A percentile compares a stretch with the other conserved stretches of the same genome.
These are phyloP conservation scores for Gopherus flavomarginatus DNA, from an alignment of 2,113 vertebrate genomes.

Conservation along the genomic window DNA sequence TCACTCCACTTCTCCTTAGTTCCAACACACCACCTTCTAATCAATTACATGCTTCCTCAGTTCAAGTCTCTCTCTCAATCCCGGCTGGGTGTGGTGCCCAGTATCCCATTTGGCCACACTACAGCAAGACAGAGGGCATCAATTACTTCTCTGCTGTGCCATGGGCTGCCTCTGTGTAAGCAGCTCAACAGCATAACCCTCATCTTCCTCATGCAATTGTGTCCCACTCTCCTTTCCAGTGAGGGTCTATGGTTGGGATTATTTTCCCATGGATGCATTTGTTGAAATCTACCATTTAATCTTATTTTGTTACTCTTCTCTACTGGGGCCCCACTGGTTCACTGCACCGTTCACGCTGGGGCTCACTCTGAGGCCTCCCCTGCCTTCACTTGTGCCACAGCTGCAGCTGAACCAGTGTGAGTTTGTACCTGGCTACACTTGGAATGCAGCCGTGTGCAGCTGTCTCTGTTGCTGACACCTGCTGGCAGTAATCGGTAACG, in stretches of 20 bases:
- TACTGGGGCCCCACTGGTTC: not conserved
- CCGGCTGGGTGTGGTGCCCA: not conserved
- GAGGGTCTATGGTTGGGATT: not conserved
- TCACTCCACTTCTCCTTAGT: rapidly evolving
- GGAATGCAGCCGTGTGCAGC: rapidly evolving
- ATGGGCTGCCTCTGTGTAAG: not conserved
- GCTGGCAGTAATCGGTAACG: not conserved
- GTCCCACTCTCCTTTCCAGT: not conserved
- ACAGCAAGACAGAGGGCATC: not conserved
- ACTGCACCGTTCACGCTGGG: not conserved
- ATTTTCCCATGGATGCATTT: not conserved
- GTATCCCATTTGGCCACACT: rapidly evolving
- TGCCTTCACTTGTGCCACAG: too few species aligned
- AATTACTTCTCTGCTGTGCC: not conserved
- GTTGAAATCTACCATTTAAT: too few species aligned
- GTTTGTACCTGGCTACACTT: rapidly evolving
- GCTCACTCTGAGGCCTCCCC: not conserved
- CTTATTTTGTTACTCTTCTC: not conserved
- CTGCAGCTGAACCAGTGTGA: not conserved
- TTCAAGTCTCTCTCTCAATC: rapidly evolving
- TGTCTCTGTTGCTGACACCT: not conserved
- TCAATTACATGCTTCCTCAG: not conserved
- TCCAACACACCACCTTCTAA: not conserved
- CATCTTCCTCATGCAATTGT: not conserved
- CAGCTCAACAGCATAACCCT: not conserved